Evolutionary conservation across 2,888 invertebrate genomes (phyloP).

Genomic region (Lasioglossum marginatum): DNA sequence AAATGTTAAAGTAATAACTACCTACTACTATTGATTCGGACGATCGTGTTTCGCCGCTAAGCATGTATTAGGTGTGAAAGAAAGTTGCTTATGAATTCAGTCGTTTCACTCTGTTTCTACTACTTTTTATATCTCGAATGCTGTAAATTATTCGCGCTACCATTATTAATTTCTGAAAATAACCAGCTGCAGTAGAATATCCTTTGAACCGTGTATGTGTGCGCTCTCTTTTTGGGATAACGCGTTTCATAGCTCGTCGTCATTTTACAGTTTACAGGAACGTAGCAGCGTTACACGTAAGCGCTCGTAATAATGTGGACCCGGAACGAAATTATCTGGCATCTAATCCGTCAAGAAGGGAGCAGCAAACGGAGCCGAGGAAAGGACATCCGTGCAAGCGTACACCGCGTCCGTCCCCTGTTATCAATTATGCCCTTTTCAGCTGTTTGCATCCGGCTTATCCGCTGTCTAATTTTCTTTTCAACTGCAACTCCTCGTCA

Average conservation of each 20-base stretch:
- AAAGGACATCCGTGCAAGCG: not conserved
- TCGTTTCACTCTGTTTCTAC: too few relatives aligned
- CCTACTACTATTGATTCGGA: not conserved
- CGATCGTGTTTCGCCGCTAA: not conserved
- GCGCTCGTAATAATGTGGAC: not conserved
- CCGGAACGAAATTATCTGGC: not conserved
- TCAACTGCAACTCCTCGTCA: not conserved
- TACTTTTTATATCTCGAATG: too few relatives aligned
- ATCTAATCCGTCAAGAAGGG: conserved; percentile 1
- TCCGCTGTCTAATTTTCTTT: conserved; percentile 6
- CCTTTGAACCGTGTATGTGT: not conserved
- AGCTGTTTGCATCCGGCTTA: conserved; percentile 5
- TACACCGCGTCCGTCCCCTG: not conserved
- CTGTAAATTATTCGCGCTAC: not conserved
- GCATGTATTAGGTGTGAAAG: not conserved
- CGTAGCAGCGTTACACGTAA: not conserved
- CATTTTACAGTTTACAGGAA: not conserved
- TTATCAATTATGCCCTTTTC: conserved; percentile 5
- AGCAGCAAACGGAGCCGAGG: not conserved
- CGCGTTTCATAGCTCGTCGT: not conserved
- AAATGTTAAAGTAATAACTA: not conserved
- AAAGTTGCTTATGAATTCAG: not conserved
- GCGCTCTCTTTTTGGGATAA: not conserved
- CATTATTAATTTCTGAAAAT: not conserved
- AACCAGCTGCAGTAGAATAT: too few relatives aligned